These are phyloP conservation scores for Alexandromys fortis DNA, from an alignment of 2,113 vertebrate species.

Conservation along the genomic window DNA sequence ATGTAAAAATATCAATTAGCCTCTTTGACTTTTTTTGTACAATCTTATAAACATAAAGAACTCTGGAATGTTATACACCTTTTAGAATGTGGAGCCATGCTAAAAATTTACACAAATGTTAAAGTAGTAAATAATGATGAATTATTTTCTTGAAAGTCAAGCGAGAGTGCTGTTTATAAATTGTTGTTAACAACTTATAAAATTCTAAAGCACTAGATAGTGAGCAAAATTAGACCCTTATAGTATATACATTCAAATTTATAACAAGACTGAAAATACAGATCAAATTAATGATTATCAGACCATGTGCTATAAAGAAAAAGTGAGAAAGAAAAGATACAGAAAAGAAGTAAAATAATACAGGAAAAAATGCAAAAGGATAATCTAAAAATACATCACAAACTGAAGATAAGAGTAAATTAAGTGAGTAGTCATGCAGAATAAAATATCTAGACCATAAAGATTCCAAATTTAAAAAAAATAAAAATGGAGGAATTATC, in stretches of 20 bases:
- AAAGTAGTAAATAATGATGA: background rate
- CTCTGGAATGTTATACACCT: background rate
- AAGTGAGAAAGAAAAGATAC: background rate
- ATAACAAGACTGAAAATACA: background rate
- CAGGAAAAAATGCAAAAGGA: background rate
- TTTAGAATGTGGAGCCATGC: background rate
- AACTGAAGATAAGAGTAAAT: background rate
- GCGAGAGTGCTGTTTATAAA: background rate
- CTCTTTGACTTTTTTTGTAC: background rate
- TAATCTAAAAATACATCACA: background rate
- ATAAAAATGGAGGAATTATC: background rate
- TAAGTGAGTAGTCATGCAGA: background rate
- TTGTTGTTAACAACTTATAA: background rate
- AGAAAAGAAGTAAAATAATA: background rate
- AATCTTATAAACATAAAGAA: background rate
- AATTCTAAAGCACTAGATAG: background rate
- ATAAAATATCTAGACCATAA: background rate
- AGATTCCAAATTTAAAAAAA: background rate
- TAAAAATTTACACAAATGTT: background rate
- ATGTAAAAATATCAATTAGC: background rate
- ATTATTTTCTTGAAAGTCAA: background rate
- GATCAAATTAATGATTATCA: background rate
- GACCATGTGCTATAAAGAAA: background rate
- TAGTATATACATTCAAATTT: background rate
- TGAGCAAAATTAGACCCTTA: background rate